Conservation (phyloP, 1,140 invertebrate species). For the Musca domestica region DNA sequence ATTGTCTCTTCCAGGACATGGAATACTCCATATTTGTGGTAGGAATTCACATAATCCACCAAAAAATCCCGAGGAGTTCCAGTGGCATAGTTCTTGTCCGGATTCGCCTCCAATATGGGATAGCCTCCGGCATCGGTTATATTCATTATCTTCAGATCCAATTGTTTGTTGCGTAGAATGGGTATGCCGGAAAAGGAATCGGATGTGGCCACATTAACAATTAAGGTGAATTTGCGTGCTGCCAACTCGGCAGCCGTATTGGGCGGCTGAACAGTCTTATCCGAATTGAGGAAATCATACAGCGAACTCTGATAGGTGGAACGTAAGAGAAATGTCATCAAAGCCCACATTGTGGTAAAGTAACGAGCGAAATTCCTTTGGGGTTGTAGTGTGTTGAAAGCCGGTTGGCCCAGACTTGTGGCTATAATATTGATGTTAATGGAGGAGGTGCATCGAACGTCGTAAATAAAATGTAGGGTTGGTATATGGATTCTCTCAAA, state of each 20-base stretch:
- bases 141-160: conserved; percentile 3
- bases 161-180: neutral
- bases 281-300: conserved; percentile 42
- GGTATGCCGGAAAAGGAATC: conserved; percentile 3
- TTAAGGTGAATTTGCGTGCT: conserved; percentile 34
- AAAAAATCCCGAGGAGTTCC: conserved; percentile 13
- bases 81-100: neutral
- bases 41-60: neutral
- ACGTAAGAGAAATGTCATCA: conserved; percentile 39
- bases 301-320: conserved; percentile 43
- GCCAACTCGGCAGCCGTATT: conserved; percentile 34
- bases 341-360: conserved; percentile 36
- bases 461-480: conserved; percentile 8
- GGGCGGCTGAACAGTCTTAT: conserved; percentile 36
- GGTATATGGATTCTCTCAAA: too few relatives aligned
- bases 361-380: conserved; percentile 27
- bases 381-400: neutral
- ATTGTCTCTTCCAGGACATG: conserved; percentile 10
- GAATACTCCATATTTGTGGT: conserved; percentile 11
- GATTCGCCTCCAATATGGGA: conserved; percentile 15
- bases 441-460: neutral
- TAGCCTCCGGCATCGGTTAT: neutral
- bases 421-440: conserved; percentile 4
- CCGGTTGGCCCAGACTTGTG: neutral
- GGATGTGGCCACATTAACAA: conserved; percentile 21